Conservation (phyloP, 1,140 invertebrate species). For the Ips typographus region DNA sequence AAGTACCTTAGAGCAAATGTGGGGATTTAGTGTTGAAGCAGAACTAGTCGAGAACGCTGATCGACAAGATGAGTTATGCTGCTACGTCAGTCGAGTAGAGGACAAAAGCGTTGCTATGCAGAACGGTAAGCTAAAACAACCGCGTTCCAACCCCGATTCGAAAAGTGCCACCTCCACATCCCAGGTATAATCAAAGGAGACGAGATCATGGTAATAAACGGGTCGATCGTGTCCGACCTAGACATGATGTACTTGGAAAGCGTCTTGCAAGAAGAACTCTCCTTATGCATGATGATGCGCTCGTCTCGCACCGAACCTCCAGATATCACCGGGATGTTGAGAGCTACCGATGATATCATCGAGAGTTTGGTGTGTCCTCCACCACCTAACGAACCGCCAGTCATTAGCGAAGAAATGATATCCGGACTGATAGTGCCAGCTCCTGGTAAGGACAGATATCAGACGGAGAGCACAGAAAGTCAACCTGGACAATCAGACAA, state of each 20-base stretch:
- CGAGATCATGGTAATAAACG: constrained; percentile 98
- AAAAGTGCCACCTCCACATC: not conserved
- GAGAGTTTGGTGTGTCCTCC: constrained; percentile 94
- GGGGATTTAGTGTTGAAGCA: constrained; percentile 96
- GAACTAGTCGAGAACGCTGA: constrained; percentile 95
- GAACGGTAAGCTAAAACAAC: constrained; percentile 70
- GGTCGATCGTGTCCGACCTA: constrained; percentile 94
- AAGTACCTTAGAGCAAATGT: constrained; percentile 89
- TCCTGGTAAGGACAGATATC: constrained; percentile 78
- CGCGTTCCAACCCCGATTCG: not conserved
- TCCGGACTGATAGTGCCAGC: constrained; percentile 94
- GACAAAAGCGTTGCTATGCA: constrained; percentile 93
- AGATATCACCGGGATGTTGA: constrained; percentile 78
- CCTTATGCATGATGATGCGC: constrained; percentile 96
- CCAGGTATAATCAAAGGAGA: constrained; percentile 94
- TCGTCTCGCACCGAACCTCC: constrained; percentile 94
- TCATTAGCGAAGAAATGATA: constrained; percentile 95
- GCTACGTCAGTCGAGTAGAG: constrained; percentile 93
- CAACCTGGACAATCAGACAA: constrained; percentile 53
- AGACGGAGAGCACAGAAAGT: constrained; percentile 64
- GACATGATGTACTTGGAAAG: constrained; percentile 99
- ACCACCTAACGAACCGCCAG: constrained; percentile 86
- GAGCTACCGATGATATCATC: constrained; percentile 89
- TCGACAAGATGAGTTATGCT: constrained; percentile 93
- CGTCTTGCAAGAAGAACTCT: constrained; percentile 91